Evolutionary conservation across 2,113 vertebrate genomes (phyloP).

Genomic region (Picathartes gymnocephalus): DNA sequence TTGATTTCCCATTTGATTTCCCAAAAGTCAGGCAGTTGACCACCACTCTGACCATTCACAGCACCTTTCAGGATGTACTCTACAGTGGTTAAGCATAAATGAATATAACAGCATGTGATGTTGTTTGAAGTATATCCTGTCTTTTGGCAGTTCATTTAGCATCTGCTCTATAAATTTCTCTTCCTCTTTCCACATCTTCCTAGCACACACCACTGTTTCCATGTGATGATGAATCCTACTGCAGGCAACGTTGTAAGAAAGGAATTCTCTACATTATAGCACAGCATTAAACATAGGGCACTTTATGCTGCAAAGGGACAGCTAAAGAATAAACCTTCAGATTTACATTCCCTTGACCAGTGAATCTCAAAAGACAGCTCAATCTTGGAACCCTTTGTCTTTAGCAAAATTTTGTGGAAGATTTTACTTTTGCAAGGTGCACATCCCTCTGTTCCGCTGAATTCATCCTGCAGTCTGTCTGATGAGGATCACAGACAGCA

Average conservation of each 20-base stretch:
- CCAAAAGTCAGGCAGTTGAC: neutral
- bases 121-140: neutral
- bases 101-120: neutral
- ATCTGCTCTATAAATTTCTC: neutral
- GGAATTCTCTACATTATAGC: neutral
- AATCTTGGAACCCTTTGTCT: neutral
- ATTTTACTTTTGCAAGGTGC: neutral
- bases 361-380: neutral
- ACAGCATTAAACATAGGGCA: neutral
- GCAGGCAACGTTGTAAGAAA: neutral
- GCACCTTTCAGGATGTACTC: neutral
- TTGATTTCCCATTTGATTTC: neutral
- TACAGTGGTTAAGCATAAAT: neutral
- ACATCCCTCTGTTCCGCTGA: neutral
- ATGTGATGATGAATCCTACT: neutral
- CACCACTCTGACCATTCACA: neutral
- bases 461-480: neutral
- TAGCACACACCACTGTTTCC: neutral
- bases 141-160: neutral
- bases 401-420: neutral
- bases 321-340: neutral
- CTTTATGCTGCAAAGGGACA: neutral
- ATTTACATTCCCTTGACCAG: neutral
- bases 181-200: constrained; percentile 20
- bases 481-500: neutral